A percentile compares a stretch with the other conserved stretches of the same genome.
These are phyloP conservation scores for Chiloscyllium punctatum DNA, from an alignment of 2,797 vertebrate genomes.

Conservation along the genomic window DNA sequence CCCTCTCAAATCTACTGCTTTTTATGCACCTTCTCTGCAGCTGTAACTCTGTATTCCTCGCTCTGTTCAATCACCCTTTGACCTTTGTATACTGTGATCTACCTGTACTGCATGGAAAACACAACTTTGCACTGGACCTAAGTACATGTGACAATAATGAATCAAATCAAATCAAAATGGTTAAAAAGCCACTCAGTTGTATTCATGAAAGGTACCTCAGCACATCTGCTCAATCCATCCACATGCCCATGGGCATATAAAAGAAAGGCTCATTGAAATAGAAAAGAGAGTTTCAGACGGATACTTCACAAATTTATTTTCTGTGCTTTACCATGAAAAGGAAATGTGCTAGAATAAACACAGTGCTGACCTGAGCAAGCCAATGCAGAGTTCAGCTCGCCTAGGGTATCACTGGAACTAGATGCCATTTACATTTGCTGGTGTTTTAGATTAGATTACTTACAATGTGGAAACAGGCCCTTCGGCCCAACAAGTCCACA, in stretches of 20 bases:
- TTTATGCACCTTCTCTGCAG: too few relatives aligned
- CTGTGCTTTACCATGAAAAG: background rate
- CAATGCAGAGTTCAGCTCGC: background rate
- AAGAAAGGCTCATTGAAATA: background rate
- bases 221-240: background rate
- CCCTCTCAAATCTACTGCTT: too few relatives aligned
- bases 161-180: background rate
- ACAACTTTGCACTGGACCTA: too few relatives aligned
- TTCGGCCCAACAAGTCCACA: too few relatives aligned
- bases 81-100: too few relatives aligned
- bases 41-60: too few relatives aligned
- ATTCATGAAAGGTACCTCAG: background rate
- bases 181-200: background rate
- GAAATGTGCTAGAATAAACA: background rate
- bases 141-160: too few relatives aligned
- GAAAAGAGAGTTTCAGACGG: too few relatives aligned
- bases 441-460: background rate
- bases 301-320: background rate
- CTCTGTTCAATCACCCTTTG: too few relatives aligned
- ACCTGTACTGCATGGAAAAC: too few relatives aligned
- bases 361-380: background rate
- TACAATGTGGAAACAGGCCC: too few relatives aligned
- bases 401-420: background rate
- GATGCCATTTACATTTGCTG: background rate
- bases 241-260: background rate